A percentile compares a stretch with the other conserved stretches of the same genome.
phyloP scores from a whole-genome alignment of 2,888 invertebrate genomes.

The Drosophila prostipennis region DNA sequence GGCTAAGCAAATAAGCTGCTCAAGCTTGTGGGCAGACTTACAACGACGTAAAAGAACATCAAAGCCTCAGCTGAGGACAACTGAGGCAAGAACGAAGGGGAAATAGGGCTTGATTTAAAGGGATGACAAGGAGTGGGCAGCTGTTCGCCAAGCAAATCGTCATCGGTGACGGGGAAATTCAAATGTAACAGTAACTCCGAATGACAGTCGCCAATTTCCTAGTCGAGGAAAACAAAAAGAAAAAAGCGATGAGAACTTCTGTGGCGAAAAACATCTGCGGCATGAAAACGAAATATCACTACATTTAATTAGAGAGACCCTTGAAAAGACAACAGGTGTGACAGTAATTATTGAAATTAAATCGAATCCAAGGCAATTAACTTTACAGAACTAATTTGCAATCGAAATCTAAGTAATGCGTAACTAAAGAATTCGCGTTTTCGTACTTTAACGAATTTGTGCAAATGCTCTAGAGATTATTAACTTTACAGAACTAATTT shows the following conservation, averaged over 20 bases:
- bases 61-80: slow-evolving; percentile 21
- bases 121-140: slow-evolving; percentile 9
- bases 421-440: too few species aligned
- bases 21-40: slow-evolving; percentile 24
- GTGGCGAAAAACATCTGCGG: slow-evolving; percentile 4
- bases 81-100: background rate
- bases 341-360: background rate
- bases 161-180: slow-evolving; percentile 8
- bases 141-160: slow-evolving; percentile 15
- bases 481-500: too few species aligned
- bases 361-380: background rate
- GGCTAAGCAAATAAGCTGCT: slow-evolving; percentile 42
- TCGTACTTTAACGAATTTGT: too few species aligned
- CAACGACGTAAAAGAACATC: slow-evolving; percentile 19
- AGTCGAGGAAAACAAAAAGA: slow-evolving; percentile 17
- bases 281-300: background rate
- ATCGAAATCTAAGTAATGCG: too few species aligned
- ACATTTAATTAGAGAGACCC: background rate
- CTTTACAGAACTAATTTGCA: too few species aligned
- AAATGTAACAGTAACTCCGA: slow-evolving; percentile 5
- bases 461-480: too few species aligned
- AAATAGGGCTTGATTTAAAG: background rate
- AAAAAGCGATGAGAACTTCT: slow-evolving; percentile 13
- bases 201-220: slow-evolving; percentile 27
- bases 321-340: slow-evolving; percentile 2